Conservation (phyloP, 2,113 vertebrate species). For the Halichoerus grypus region DNA sequence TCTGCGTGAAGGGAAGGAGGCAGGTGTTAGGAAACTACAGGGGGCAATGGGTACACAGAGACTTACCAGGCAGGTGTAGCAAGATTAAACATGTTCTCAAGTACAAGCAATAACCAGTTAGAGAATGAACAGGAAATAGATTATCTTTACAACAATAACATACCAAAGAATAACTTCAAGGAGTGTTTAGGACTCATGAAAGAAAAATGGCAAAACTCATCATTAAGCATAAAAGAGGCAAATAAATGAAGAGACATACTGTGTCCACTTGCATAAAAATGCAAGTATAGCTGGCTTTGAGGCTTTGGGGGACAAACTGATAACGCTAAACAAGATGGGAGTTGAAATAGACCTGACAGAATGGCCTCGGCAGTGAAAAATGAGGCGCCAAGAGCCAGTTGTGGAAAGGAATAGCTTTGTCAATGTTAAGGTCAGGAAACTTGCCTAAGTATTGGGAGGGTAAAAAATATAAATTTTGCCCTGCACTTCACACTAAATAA, state of each 20-base stretch:
- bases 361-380: not conserved
- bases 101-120: not conserved
- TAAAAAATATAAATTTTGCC: not conserved
- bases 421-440: not conserved
- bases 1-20: not conserved
- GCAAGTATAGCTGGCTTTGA: not conserved
- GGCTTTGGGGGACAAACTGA: not conserved
- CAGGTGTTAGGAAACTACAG: not conserved
- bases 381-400: not conserved
- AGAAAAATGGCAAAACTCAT: constrained; percentile 29
- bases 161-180: not conserved
- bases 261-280: not conserved
- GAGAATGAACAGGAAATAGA: not conserved
- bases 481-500: not conserved
- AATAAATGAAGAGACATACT: not conserved
- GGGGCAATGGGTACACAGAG: not conserved
- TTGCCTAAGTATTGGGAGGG: not conserved
- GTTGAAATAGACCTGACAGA: not conserved
- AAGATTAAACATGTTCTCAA: constrained; percentile 44
- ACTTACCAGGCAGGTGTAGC: not conserved
- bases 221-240: constrained; percentile 15
- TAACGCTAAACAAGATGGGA: constrained; percentile 7
- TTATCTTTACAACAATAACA: not conserved
- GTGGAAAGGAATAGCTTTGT: not conserved
- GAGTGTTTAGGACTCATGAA: not conserved